Conservation (phyloP, 2,113 vertebrate species). For the Crotalus helleri region DNA sequence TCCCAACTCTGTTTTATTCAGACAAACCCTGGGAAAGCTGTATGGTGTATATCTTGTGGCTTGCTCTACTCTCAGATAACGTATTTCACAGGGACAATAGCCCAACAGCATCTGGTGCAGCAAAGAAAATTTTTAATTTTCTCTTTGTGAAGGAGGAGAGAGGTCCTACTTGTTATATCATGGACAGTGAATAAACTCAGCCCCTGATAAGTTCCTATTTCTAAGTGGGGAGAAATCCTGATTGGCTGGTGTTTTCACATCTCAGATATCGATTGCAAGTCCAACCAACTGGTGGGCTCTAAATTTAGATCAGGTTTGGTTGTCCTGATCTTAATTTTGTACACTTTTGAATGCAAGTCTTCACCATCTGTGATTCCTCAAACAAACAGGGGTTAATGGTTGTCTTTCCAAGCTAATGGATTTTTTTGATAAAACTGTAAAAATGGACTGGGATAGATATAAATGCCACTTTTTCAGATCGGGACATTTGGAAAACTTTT, state of each 20-base stretch:
- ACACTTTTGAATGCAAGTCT: background rate
- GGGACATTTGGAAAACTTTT: background rate
- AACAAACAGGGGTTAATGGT: background rate
- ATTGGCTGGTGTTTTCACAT: background rate
- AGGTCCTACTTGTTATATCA: background rate
- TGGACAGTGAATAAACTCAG: background rate
- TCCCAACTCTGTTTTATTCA: background rate
- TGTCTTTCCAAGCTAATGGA: background rate
- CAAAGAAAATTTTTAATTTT: background rate
- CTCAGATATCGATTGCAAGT: background rate
- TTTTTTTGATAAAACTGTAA: background rate
- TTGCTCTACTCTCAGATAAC: background rate
- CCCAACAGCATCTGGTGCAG: background rate
- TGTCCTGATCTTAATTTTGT: background rate
- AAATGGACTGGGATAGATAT: background rate
- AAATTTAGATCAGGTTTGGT: background rate
- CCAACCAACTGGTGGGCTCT: background rate
- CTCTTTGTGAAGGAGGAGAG: background rate
- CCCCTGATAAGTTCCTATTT: background rate
- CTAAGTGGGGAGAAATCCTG: background rate
- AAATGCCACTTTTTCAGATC: background rate
- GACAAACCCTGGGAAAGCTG: background rate
- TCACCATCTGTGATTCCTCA: background rate
- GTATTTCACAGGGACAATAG: background rate
- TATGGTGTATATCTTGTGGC: background rate